Percentiles rank a stretch among this genome's conserved stretches.
phyloP scores from a whole-genome alignment of 2,797 vertebrate genomes.

The Knipowitschia caucasica region DNA sequence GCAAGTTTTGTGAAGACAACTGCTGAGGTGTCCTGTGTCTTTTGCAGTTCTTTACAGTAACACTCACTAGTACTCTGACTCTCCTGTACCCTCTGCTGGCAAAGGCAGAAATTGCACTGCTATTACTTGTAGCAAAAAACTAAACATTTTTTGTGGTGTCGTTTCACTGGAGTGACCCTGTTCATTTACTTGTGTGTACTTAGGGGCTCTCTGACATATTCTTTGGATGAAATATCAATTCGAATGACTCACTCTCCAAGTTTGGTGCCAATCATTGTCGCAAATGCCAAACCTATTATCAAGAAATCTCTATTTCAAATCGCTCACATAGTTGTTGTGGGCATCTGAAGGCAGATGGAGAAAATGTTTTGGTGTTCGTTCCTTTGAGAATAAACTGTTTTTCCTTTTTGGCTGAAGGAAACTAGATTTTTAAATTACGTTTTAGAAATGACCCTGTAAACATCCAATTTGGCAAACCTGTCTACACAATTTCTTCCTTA shows the following conservation, averaged over 20 bases:
- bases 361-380: constrained; percentile 37
- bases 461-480: constrained; percentile 27
- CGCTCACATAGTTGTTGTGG: constrained; percentile 69
- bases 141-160: constrained; percentile 25
- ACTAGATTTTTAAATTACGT: constrained; percentile 34
- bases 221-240: constrained; percentile 77
- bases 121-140: constrained; percentile 8
- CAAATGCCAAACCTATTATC: constrained; percentile 80
- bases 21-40: constrained; percentile 53
- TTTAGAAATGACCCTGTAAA: constrained; percentile 47
- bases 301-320: constrained; percentile 56
- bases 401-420: constrained; percentile 15
- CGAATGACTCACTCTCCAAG: constrained; percentile 76
- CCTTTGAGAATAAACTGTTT: constrained; percentile 31
- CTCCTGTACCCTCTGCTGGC: constrained; percentile 83
- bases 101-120: constrained; percentile 79
- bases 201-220: constrained; percentile 52
- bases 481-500: constrained; percentile 5
- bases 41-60: constrained; percentile 60
- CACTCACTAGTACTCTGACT: constrained; percentile 72
- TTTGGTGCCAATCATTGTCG: constrained; percentile 77
- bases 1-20: constrained; percentile 35
- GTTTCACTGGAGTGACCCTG: constrained; percentile 17
- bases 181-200: constrained; percentile 39
- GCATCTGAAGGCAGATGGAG: constrained; percentile 58